Evolutionary conservation across 30 jellyfish, hydroid and myxozoan genomes (phyloP).

Genomic region (Turritopsis dohrnii): DNA sequence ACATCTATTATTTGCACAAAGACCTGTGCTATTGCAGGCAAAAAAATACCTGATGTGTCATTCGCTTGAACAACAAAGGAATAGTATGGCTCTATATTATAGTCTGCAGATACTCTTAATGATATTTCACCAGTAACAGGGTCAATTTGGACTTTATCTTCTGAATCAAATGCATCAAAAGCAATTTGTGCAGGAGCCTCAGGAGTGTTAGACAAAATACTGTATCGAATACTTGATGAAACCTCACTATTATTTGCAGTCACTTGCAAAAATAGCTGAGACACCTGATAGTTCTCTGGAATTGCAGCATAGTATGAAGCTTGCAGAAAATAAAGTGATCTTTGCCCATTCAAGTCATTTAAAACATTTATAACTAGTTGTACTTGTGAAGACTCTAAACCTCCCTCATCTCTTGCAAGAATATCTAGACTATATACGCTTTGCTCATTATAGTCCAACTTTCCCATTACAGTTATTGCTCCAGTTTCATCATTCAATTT

Average conservation of each 20-base stretch:
- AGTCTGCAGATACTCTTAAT: slow-evolving; percentile 17
- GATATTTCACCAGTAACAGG: slow-evolving; percentile 11
- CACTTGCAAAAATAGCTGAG: not conserved
- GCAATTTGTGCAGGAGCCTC: not conserved
- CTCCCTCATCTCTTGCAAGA: slow-evolving; percentile 24
- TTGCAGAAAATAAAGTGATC: not conserved
- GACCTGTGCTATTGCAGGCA: slow-evolving; percentile 12
- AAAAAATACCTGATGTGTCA: slow-evolving; percentile 14
- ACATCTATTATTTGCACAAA: slow-evolving; percentile 18
- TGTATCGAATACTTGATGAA: slow-evolving; percentile 8
- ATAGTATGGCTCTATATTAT: not conserved
- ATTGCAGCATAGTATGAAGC: not conserved
- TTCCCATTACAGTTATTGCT: slow-evolving; percentile 8
- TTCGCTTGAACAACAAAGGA: slow-evolving; percentile 19
- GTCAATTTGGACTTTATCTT: slow-evolving; percentile 12
- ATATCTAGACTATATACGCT: not conserved
- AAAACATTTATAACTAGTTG: not conserved
- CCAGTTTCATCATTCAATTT: slow-evolving; percentile 34
- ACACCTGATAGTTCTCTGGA: not conserved
- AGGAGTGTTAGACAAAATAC: not conserved
- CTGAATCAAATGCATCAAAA: not conserved
- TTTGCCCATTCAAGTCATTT: not conserved
- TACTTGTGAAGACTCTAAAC: not conserved
- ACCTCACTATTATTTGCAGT: not conserved
- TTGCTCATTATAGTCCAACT: not conserved